Evolutionary conservation across 2,888 invertebrate genomes (phyloP), one percentile per base, ranked within the genome.

Genomic region (Heliconius erato): DNA sequence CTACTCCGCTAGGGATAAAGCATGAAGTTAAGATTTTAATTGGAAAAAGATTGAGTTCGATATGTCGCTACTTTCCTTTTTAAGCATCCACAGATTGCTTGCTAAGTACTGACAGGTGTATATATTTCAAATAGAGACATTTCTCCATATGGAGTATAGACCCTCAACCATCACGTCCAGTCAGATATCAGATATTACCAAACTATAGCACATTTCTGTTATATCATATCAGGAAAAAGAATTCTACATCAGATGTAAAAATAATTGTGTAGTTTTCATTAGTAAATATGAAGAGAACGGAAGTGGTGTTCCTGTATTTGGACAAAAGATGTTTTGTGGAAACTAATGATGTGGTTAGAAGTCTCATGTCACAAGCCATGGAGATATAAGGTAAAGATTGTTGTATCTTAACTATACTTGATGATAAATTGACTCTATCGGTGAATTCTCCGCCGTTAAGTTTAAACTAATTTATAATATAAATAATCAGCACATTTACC

Each of bases 261-360:
- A n/a, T 76, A 76, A 63, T 40, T 32, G 35, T 19, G 2, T 3
- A 76, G n/a, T 76, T 59, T n/a, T 9, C 35, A 54, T 74, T 74
- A 67, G 71, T 79, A 74, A 76, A 81, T 59, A 88, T 87, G 87
- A 88, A 89, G 87, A 88, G 87, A 90, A 89, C 92, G 92, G 93
- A 93, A 91, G 89, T 91, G 89, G 90, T 89, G 88, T 91, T 91
- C 90, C 82, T 85, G 88, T 92, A 88, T 92, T 92, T 92, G 89
- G 88, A 91, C 90, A 91, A 88, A 91, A 92, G 88, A 91, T 91
- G 35, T 76, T 76, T 63, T 40, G 63, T 35, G 63, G 35, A 76
- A 76, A 76, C 19, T 26, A 90, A 89, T 90, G 90, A 89, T 91
- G 91, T 92, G 92, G 63, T 35, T 35, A n/a, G n/a, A 35, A 63